These are phyloP conservation scores for Drosophila pseudotalamancana DNA, from an alignment of 2,888 invertebrate genomes.

Conservation along the genomic window DNA sequence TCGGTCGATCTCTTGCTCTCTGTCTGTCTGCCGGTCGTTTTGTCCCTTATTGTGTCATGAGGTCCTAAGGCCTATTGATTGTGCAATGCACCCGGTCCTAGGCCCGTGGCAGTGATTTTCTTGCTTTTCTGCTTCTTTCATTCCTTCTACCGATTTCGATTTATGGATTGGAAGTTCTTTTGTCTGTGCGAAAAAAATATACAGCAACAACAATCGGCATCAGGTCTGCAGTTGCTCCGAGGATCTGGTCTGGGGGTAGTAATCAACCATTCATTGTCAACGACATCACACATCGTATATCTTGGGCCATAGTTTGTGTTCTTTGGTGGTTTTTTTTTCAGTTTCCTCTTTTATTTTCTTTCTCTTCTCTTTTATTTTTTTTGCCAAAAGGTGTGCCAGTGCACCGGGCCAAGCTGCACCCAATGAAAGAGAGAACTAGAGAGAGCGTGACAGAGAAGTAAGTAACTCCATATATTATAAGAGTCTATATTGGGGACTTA, in stretches of 20 bases:
- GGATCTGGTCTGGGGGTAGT: conserved; percentile 49
- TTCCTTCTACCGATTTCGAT: conserved; percentile 51
- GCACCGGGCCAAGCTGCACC: conserved; percentile 49
- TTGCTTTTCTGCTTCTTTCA: conserved; percentile 31
- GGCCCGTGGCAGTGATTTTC: conserved; percentile 83
- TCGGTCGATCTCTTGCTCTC: conserved; percentile 11
- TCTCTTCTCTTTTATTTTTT: conserved; percentile 32
- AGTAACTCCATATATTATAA: neutral
- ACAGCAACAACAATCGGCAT: conserved; percentile 31
- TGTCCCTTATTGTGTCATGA: conserved; percentile 65
- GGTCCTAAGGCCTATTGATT: conserved; percentile 67
- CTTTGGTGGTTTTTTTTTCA: conserved; percentile 53
- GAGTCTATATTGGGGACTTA: neutral
- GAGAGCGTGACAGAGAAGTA: neutral
- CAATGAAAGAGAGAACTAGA: neutral
- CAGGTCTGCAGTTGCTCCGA: conserved; percentile 44
- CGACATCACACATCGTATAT: conserved; percentile 83
- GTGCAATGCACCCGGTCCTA: conserved; percentile 74
- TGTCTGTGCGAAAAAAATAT: conserved; percentile 65
- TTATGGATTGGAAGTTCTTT: conserved; percentile 66
- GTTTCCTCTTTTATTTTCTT: conserved; percentile 23
- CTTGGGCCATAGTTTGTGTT: conserved; percentile 58
- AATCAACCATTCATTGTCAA: conserved; percentile 81
- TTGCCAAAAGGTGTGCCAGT: conserved; percentile 47
- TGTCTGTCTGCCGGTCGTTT: conserved; percentile 8